These are phyloP conservation scores for Sander vitreus DNA, from an alignment of 2,113 vertebrate species.

Conservation along the genomic window DNA sequence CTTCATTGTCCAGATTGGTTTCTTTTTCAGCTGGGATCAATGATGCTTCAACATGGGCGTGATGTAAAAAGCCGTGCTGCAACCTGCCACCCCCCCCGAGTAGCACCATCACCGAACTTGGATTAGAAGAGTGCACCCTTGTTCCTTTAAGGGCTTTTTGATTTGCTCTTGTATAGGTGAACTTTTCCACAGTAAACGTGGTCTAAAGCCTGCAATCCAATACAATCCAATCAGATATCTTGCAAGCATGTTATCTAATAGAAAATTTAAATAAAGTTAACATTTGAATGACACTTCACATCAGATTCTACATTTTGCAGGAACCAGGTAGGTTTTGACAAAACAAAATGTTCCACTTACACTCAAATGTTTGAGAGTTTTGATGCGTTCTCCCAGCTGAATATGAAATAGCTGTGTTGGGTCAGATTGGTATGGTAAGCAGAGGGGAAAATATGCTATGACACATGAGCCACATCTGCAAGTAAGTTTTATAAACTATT, in stretches of 20 bases:
- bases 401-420: neutral
- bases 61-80: slow-evolving; percentile 90
- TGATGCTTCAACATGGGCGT: slow-evolving; percentile 93
- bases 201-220: neutral
- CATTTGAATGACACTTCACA: neutral
- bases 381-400: neutral
- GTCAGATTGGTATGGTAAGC: neutral
- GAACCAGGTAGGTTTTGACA: neutral
- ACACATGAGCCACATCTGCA: neutral
- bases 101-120: slow-evolving; percentile 80
- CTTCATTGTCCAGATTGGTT: slow-evolving; percentile 94
- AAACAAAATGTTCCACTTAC: neutral
- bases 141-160: slow-evolving; percentile 19
- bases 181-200: neutral
- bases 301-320: neutral
- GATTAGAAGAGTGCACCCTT: slow-evolving; percentile 31
- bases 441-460: neutral
- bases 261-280: neutral
- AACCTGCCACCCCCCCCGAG: slow-evolving; percentile 86
- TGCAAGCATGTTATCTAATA: neutral
- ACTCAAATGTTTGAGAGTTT: neutral
- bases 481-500: neutral
- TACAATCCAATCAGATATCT: neutral
- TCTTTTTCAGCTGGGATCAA: slow-evolving; percentile 96
- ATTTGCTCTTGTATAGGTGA: slow-evolving; percentile 4